Evolutionary conservation across 2,888 invertebrate species (phyloP).

Genomic region (Gandaritis pyraliata): DNA sequence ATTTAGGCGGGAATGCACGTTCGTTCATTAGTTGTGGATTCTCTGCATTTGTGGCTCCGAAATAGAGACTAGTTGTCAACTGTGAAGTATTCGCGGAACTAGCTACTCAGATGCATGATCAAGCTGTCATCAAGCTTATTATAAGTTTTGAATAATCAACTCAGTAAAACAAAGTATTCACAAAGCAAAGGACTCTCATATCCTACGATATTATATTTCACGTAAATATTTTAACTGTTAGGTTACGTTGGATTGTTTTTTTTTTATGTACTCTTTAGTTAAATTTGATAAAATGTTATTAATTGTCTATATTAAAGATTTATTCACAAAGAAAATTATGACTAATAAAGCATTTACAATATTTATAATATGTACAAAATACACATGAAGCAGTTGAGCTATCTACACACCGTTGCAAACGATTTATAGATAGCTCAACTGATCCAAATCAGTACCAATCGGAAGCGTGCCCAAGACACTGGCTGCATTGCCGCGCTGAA

Average conservation of each 20-base stretch:
- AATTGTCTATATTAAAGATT: too few species aligned
- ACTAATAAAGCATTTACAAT: too few species aligned
- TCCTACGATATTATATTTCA: conserved; percentile 3
- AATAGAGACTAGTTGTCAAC: neutral
- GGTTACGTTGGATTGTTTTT: neutral
- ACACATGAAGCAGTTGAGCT: too few species aligned
- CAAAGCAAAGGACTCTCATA: conserved; percentile 3
- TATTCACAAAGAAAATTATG: too few species aligned
- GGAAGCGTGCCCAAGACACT: too few species aligned
- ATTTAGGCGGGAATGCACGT: neutral
- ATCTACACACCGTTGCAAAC: too few species aligned
- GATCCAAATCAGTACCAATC: too few species aligned
- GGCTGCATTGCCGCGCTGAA: too few species aligned
- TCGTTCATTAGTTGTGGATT: neutral
- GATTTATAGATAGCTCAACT: too few species aligned
- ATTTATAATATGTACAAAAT: too few species aligned
- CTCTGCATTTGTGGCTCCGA: neutral
- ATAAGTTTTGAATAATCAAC: neutral
- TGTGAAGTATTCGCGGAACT: neutral
- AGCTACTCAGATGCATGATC: neutral
- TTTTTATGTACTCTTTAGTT: neutral
- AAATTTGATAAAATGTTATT: too few species aligned
- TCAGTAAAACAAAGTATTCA: too few species aligned
- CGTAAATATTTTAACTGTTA: neutral
- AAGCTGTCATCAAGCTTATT: neutral